Evolutionary conservation across 2,113 vertebrate genomes (phyloP).

Genomic region (Tapirus terrestris): DNA sequence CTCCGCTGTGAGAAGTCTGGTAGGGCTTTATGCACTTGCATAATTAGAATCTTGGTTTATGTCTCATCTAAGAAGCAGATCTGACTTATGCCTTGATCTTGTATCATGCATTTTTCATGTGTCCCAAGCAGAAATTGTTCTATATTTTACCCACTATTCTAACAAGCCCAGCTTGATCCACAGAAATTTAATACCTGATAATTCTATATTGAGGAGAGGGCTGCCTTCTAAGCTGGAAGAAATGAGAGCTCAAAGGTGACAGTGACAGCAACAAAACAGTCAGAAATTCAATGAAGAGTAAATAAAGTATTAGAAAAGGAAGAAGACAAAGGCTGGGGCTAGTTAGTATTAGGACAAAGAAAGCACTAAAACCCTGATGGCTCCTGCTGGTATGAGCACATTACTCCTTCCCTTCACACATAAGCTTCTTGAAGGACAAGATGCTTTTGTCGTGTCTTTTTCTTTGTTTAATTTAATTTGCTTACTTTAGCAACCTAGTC

Average conservation of each 20-base stretch:
- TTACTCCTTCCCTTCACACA: neutral
- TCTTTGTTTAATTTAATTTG: neutral
- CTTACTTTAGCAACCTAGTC: neutral
- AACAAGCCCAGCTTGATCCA: neutral
- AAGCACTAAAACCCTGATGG: neutral
- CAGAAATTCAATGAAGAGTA: neutral
- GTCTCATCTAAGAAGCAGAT: neutral
- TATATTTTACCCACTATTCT: neutral
- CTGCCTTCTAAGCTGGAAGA: neutral
- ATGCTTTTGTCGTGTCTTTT: neutral
- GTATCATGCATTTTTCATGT: neutral
- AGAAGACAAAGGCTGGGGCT: neutral
- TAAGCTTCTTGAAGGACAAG: neutral
- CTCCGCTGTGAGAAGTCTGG: neutral
- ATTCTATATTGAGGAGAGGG: neutral
- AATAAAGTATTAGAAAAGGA: neutral
- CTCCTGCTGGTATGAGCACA: neutral
- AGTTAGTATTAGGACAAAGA: neutral
- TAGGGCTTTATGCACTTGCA: neutral
- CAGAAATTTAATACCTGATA: neutral
- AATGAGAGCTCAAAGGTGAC: constrained; percentile 12
- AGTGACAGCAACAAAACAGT: neutral
- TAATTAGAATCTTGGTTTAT: neutral
- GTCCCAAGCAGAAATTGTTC: neutral
- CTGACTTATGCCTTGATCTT: neutral